phyloP scores from a whole-genome alignment of 2,113 vertebrate species.

The Mobula hypostoma region DNA sequence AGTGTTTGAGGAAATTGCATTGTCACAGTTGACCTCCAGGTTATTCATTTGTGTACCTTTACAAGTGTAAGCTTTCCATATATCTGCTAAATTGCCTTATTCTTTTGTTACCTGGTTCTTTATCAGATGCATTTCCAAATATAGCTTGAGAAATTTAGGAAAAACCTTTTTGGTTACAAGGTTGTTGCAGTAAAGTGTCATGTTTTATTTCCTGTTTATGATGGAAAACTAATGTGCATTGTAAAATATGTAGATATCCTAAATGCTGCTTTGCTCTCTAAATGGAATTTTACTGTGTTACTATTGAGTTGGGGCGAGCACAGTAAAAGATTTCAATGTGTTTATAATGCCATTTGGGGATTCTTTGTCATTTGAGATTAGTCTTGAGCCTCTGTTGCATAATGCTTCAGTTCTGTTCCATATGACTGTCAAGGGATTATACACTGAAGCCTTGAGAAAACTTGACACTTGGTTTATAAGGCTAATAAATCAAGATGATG shows the following conservation, averaged over 20 bases:
- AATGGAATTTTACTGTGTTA: neutral
- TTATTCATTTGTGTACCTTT: neutral
- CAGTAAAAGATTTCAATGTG: neutral
- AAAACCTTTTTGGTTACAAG: neutral
- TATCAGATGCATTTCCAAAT: neutral
- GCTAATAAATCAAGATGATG: constrained; percentile 21
- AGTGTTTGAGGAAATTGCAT: neutral
- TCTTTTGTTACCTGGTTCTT: neutral
- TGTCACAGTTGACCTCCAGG: neutral
- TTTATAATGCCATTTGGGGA: constrained; percentile 10
- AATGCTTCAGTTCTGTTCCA: constrained; percentile 17
- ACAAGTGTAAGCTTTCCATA: neutral
- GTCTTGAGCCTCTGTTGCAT: too few species aligned
- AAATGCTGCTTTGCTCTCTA: neutral
- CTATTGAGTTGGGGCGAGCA: neutral
- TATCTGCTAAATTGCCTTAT: neutral
- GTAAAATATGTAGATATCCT: neutral
- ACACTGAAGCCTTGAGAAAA: neutral
- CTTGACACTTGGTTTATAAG: neutral
- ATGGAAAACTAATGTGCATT: neutral
- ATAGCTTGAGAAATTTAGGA: neutral
- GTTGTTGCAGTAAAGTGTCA: neutral
- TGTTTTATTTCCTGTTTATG: neutral
- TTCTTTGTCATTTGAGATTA: constrained; percentile 27
- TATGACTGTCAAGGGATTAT: constrained; percentile 8